These are phyloP conservation scores for Corythornis madagascariensis DNA, from an alignment of 2,113 vertebrate species.

Conservation along the genomic window DNA sequence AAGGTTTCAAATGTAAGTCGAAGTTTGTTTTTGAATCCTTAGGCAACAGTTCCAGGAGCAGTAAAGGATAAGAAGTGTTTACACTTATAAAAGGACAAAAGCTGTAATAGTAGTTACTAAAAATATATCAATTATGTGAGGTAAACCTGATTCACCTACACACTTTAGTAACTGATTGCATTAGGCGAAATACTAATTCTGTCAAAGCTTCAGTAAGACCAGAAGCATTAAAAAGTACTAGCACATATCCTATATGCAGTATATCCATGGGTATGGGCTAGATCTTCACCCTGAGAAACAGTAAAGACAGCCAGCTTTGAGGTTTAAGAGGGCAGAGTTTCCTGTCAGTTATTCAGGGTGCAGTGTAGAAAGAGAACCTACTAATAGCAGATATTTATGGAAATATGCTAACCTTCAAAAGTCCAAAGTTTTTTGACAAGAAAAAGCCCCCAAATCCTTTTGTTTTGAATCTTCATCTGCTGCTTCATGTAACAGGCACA, in stretches of 20 bases:
- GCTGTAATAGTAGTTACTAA: neutral
- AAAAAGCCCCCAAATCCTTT: neutral
- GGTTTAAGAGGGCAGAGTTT: slow-evolving; percentile 11
- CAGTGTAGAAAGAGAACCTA: neutral
- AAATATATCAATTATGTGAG: neutral
- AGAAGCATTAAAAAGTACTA: neutral
- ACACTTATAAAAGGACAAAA: neutral
- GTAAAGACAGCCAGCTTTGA: neutral
- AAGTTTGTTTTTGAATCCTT: neutral
- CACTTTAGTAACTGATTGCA: neutral
- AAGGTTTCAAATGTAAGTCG: neutral
- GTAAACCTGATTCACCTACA: neutral
- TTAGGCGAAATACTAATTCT: neutral
- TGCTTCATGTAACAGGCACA: neutral
- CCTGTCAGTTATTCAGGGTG: slow-evolving; percentile 10
- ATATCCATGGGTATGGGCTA: neutral
- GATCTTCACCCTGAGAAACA: neutral
- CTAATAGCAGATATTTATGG: neutral
- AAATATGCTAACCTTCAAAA: neutral
- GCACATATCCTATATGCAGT: neutral
- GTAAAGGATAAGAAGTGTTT: neutral
- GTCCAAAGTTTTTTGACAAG: neutral
- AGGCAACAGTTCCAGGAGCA: neutral
- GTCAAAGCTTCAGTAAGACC: neutral
- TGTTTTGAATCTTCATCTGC: neutral